Conservation (phyloP, 2,888 invertebrate genomes). For the Spodoptera picta region DNA sequence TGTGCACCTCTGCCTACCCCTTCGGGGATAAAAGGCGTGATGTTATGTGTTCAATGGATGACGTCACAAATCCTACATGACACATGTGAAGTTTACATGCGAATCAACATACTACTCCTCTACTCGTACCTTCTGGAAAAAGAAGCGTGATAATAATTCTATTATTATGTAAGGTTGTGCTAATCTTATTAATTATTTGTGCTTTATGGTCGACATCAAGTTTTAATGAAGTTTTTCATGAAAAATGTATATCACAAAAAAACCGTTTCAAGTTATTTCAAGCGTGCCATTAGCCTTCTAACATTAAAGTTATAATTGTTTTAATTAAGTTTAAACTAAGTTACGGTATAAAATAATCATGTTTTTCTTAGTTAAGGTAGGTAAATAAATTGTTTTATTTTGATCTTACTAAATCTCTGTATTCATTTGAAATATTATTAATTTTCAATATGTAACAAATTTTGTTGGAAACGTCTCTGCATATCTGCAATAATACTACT, state of each 20-base stretch:
- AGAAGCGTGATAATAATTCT: constrained; percentile 3
- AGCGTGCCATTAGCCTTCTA: constrained; percentile 50
- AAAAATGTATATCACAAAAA: constrained; percentile 18
- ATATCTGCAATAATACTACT: too few species aligned
- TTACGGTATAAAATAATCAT: constrained; percentile 44
- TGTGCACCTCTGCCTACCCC: too few species aligned
- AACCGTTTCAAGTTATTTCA: constrained; percentile 46
- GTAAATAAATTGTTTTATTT: too few species aligned
- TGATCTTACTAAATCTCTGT: too few species aligned
- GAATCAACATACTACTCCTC: too few species aligned
- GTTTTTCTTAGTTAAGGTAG: constrained; percentile 7
- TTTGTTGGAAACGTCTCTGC: too few species aligned
- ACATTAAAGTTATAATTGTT: constrained; percentile 36
- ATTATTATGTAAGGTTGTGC: constrained; percentile 3
- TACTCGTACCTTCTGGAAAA: background rate
- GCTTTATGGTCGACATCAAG: constrained; percentile 35
- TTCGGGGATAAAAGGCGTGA: too few species aligned
- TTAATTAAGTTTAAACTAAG: constrained; percentile 44
- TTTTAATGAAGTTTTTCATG: constrained; percentile 18
- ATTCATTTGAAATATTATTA: too few species aligned
- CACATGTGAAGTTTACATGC: too few species aligned
- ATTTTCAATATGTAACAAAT: too few species aligned
- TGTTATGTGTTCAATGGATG: too few species aligned
- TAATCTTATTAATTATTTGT: constrained; percentile 13
- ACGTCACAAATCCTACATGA: too few species aligned